A percentile compares a stretch with the other conserved stretches of the same genome.
phyloP scores from a whole-genome alignment of 2,797 vertebrate genomes.

The Buceros bicornis region DNA sequence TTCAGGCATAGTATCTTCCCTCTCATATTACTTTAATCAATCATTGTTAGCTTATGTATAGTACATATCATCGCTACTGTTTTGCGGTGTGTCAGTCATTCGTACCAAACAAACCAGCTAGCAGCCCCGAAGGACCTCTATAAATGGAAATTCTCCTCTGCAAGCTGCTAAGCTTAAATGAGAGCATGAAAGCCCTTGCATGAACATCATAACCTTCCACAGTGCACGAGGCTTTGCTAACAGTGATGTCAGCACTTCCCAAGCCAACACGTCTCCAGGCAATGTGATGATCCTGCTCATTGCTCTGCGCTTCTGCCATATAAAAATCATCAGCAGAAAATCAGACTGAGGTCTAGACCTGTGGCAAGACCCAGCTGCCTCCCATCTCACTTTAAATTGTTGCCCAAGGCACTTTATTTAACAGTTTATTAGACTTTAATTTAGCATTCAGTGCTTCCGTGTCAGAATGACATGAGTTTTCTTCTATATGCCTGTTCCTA shows the following conservation, averaged over 20 bases:
- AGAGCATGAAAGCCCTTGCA: constrained; percentile 14
- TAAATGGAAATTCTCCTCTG: neutral
- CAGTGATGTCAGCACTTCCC: neutral
- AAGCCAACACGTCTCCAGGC: neutral
- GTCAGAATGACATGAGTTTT: neutral
- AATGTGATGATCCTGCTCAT: neutral
- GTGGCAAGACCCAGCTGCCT: neutral
- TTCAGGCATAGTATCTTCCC: constrained; percentile 29
- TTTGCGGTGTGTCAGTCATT: constrained; percentile 58
- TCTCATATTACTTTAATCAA: constrained; percentile 61
- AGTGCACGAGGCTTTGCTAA: neutral
- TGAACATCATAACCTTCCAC: neutral
- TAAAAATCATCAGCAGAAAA: neutral
- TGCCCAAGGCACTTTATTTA: neutral
- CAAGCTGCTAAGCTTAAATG: constrained; percentile 21
- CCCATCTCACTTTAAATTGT: neutral
- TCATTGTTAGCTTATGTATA: constrained; percentile 33
- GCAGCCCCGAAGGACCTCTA: constrained; percentile 13
- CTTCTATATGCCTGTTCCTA: neutral
- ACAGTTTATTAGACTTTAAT: neutral
- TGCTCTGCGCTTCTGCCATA: fast-evolving
- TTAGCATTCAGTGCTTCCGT: neutral
- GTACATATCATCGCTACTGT: constrained; percentile 25
- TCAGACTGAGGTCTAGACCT: neutral
- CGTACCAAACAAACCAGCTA: constrained; percentile 55